phyloP scores from a whole-genome alignment of 2,113 vertebrate species.

The Burhinus oedicnemus region DNA sequence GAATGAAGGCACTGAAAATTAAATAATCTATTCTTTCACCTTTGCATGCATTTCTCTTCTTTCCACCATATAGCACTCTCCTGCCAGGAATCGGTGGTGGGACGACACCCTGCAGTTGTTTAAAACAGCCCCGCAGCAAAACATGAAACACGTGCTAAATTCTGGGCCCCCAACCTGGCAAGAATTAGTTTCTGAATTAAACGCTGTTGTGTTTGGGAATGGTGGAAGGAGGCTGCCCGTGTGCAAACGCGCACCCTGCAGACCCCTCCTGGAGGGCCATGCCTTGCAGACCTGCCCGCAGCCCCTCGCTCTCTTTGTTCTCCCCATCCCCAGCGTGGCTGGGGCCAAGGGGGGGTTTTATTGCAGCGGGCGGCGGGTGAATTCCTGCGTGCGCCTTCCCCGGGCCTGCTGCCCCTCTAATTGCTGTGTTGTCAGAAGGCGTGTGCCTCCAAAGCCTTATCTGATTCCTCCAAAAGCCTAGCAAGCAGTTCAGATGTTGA shows the following conservation, averaged over 20 bases:
- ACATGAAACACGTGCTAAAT: not conserved
- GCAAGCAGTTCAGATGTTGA: constrained; percentile 75
- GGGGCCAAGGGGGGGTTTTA: constrained; percentile 18
- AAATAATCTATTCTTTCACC: not conserved
- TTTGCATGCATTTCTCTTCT: not conserved
- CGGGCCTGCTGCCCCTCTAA: constrained; percentile 77
- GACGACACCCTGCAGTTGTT: not conserved
- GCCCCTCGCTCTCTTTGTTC: constrained; percentile 66
- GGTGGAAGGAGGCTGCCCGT: not conserved
- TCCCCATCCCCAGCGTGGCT: not conserved
- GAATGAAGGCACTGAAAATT: not conserved
- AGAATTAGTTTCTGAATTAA: not conserved
- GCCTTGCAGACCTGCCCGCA: not conserved
- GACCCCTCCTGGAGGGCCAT: not conserved
- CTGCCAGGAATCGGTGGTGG: not conserved
- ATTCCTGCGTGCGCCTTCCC: constrained; percentile 63
- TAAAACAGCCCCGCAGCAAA: not conserved
- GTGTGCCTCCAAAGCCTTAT: constrained; percentile 77
- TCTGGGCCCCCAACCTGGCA: not conserved
- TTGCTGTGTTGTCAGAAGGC: constrained; percentile 81
- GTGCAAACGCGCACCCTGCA: not conserved
- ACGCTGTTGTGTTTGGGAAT: not conserved
- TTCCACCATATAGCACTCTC: not conserved
- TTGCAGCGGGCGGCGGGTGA: not conserved
- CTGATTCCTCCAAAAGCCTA: constrained; percentile 69